phyloP scores from a whole-genome alignment of 1,140 invertebrate species.

The Mamestra configurata region DNA sequence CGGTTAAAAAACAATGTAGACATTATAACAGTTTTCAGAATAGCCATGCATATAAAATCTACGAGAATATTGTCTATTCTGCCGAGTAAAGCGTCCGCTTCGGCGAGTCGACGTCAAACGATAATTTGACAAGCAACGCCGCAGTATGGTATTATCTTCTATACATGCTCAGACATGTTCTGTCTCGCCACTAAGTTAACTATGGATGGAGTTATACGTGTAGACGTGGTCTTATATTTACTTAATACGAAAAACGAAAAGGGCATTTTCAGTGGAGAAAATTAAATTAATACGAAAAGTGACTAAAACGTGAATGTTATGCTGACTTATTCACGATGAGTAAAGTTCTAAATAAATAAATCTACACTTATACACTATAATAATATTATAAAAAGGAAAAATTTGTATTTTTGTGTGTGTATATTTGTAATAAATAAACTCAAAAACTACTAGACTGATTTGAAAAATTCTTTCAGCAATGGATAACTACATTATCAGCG shows the following conservation, averaged over 20 bases:
- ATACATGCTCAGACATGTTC: slow-evolving; percentile 8
- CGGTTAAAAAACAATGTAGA: background rate
- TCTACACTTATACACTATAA: too few relatives aligned
- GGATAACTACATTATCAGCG: too few relatives aligned
- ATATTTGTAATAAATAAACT: too few relatives aligned
- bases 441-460: too few relatives aligned
- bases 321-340: too few relatives aligned
- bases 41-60: slow-evolving; percentile 29
- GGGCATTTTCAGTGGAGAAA: background rate
- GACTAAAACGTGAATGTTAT: too few relatives aligned
- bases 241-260: background rate
- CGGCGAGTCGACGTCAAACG: slow-evolving; percentile 38
- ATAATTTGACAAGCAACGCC: slow-evolving; percentile 37
- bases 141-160: slow-evolving; percentile 22
- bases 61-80: slow-evolving; percentile 29
- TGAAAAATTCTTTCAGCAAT: too few relatives aligned
- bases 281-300: too few relatives aligned
- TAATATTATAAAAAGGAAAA: too few relatives aligned
- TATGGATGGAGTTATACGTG: background rate
- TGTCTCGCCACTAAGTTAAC: slow-evolving; percentile 10
- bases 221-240: background rate
- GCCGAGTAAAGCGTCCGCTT: slow-evolving; percentile 21
- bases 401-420: too few relatives aligned
- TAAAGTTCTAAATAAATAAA: too few relatives aligned
- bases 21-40: background rate